These are phyloP conservation scores for Holothuria leucospilota DNA, from an alignment of 53 echinoderm and acorn worm species.

Conservation along the genomic window DNA sequence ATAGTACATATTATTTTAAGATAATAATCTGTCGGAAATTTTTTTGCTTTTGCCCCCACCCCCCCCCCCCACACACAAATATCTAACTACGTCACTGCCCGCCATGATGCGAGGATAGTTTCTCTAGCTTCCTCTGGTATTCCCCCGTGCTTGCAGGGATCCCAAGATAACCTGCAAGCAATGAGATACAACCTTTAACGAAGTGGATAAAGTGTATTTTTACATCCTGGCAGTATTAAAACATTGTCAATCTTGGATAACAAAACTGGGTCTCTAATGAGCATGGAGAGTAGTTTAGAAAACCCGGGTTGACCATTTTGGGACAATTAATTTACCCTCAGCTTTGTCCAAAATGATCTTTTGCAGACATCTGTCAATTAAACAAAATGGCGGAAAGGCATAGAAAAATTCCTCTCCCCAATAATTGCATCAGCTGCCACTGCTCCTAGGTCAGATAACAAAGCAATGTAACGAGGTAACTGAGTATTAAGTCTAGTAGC, in stretches of 20 bases:
- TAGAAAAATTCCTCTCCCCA: conserved; percentile 33
- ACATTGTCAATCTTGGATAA: background rate
- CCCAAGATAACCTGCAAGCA: conserved; percentile 49
- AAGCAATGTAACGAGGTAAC: conserved; percentile 37
- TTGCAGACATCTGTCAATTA: background rate
- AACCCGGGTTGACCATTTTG: conserved; percentile 11
- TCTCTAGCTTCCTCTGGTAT: conserved; percentile 22
- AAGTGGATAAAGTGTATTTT: background rate
- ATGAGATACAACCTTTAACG: background rate
- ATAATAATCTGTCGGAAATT: no score
- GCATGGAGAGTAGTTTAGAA: background rate
- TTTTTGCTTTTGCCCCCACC: no score
- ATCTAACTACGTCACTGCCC: no score
- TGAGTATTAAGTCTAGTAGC: conserved; percentile 60
- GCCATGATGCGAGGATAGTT: conserved; percentile 24
- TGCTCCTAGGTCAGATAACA: conserved; percentile 54
- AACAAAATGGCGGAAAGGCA: conserved; percentile 25
- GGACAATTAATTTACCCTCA: background rate
- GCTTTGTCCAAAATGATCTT: background rate
- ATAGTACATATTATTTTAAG: no score
- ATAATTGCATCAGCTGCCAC: conserved; percentile 51
- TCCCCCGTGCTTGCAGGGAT: conserved; percentile 13
- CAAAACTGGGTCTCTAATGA: background rate
- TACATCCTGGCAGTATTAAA: background rate
- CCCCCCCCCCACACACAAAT: no score